Percentiles rank a stretch among this genome's conserved stretches.
Conservation (phyloP, 2,888 invertebrate genomes). For the Sepioteuthis lessoniana region DNA sequence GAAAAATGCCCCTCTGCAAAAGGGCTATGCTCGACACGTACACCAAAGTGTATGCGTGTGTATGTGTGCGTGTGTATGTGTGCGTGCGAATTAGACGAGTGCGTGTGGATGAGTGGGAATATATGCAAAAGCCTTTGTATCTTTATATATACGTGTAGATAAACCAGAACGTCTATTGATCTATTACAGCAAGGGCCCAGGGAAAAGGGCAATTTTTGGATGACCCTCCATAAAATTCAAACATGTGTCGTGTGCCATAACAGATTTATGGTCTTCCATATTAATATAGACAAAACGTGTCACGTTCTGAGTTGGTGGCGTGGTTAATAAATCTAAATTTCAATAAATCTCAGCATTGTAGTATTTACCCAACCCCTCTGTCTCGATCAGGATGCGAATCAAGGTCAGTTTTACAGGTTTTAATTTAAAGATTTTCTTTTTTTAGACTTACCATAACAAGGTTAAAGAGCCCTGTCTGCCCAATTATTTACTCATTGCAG, state of each 20-base stretch:
- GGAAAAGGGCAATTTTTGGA: not conserved
- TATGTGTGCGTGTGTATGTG: too few relatives aligned
- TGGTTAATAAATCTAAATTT: not conserved
- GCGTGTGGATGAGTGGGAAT: not conserved
- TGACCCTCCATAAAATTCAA: not conserved
- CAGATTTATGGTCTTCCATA: not conserved
- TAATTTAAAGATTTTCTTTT: too few relatives aligned
- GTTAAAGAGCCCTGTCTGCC: too few relatives aligned
- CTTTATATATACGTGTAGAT: not conserved
- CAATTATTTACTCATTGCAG: too few relatives aligned
- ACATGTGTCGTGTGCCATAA: not conserved
- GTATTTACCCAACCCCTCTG: too few relatives aligned
- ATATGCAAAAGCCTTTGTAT: not conserved
- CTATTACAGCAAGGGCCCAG: not conserved
- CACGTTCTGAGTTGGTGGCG: not conserved
- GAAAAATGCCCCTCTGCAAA: not conserved
- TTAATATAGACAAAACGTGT: not conserved
- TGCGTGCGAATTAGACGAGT: too few relatives aligned
- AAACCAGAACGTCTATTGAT: not conserved
- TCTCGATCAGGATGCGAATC: too few relatives aligned
- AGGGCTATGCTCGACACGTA: not conserved
- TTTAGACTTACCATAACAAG: too few relatives aligned
- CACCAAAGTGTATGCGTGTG: not conserved
- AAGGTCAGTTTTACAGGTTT: too few relatives aligned
- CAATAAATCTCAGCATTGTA: not conserved